These are phyloP conservation scores for Cheirogaleus medius DNA, from an alignment of 2,113 vertebrate genomes.

Conservation along the genomic window DNA sequence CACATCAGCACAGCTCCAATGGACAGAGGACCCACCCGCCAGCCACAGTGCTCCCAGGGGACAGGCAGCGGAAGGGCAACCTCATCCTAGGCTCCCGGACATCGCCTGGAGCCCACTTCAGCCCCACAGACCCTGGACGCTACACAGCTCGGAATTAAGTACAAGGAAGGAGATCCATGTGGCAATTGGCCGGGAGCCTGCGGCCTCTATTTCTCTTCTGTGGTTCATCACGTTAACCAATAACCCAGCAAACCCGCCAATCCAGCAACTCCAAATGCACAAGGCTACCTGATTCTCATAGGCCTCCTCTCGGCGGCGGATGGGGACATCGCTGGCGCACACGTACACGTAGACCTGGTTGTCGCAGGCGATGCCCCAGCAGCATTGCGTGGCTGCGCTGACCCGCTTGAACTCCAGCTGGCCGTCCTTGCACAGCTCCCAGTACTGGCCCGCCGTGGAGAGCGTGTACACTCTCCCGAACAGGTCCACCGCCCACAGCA, in stretches of 20 bases:
- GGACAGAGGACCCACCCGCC: neutral
- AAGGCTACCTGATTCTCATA: slow-evolving; percentile 95
- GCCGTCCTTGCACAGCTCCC: slow-evolving; percentile 92
- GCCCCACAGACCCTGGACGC: neutral
- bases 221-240: neutral
- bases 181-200: neutral
- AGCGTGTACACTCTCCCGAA: slow-evolving; percentile 94
- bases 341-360: slow-evolving; percentile 93
- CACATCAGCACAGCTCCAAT: accelerated
- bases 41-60: neutral
- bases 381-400: slow-evolving; percentile 90
- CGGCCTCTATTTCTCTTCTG: neutral
- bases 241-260: neutral
- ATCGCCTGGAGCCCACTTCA: accelerated
- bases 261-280: accelerated
- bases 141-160: accelerated
- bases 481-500: slow-evolving; percentile 95
- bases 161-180: accelerated
- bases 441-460: slow-evolving; percentile 85
- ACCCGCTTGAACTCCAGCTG: slow-evolving; percentile 95
- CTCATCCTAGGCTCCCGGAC: neutral
- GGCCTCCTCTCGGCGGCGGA: slow-evolving; percentile 94
- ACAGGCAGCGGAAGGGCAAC: neutral
- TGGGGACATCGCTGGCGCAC: slow-evolving; percentile 91
- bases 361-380: slow-evolving; percentile 97